Base-by-base conservation (phyloP, 64 coral and sea anemone genomes). In the Anthopleura sola region DNA sequence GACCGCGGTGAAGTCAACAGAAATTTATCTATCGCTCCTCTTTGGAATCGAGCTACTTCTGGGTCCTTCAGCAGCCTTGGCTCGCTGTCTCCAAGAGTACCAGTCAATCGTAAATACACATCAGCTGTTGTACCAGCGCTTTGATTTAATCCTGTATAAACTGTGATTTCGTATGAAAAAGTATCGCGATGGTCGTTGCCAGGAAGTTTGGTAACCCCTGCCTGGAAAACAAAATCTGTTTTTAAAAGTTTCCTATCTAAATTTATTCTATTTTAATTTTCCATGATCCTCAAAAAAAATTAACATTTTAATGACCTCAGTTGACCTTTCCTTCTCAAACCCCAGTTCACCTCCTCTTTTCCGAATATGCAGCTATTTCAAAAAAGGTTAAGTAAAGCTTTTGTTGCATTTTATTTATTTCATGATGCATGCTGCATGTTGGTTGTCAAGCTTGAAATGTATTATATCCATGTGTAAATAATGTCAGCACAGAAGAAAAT, bases 131-230 rank as follows among this genome's bases (percentile, higher is more conserved):
- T 97, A n/a, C 94, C 87, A 28, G 83, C 51, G 18, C 68, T 87
- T 20, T 86, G 91, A 23, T 90, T 82, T 40, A 91, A 90, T 21
- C 94, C 94, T 75, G 94, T 97, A 39, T 97, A 89, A 37, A 97
- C 84, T 24, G 94, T 92, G 55, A 97, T 90, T 56, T 97, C 94
- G 69, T 97, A 97, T 21, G 87, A 78, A 20, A 92, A 90, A 18
- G 78, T 81, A 39, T 97, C 94, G 17, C 90, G 87, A 12, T 91
- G 90, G 32, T 97, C 94, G 81, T 97, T 97, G 9, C 84, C 91
- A 44, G 85, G 56, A 47, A 97, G 81, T 9, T 86, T 74, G 46
- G 84, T 97, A 17, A 97, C 84, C 34, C 87, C 94, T 75, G 49
- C 49, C 83, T 89, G 40, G 26, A 64, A 69, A 47, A 33, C 14